These are phyloP conservation scores for Drosophila seguyi DNA, from an alignment of 1,140 invertebrate species.

Conservation along the genomic window DNA sequence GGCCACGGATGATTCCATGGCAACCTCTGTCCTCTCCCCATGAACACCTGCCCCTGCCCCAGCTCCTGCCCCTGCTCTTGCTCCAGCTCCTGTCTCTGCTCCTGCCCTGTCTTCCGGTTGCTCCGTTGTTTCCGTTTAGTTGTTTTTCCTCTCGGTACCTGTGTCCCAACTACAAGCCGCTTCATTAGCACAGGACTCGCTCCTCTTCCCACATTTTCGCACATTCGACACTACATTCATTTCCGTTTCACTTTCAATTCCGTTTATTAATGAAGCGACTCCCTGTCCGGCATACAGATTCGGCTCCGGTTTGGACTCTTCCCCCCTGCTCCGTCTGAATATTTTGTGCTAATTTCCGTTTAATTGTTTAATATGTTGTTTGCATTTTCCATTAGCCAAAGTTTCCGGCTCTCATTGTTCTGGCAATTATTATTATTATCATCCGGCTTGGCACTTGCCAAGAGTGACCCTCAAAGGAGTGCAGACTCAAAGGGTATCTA, in stretches of 20 bases:
- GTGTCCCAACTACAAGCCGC: conserved; percentile 18
- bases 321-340: conserved; percentile 26
- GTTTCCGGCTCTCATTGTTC: conserved; percentile 67
- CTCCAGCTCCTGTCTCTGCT: background rate
- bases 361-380: conserved; percentile 83
- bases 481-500: conserved; percentile 14
- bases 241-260: conserved; percentile 66
- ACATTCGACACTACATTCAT: conserved; percentile 63
- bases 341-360: conserved; percentile 82
- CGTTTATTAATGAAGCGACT: conserved; percentile 68
- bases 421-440: conserved; percentile 74
- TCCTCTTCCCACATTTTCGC: conserved; percentile 36
- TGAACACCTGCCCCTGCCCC: background rate
- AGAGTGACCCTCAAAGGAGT: background rate
- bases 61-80: background rate
- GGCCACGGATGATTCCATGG: conserved; percentile 10
- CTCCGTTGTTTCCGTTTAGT: conserved; percentile 62
- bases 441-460: conserved; percentile 12
- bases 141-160: conserved; percentile 58
- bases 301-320: background rate
- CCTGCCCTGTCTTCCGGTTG: conserved; percentile 32
- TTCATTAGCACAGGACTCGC: conserved; percentile 58
- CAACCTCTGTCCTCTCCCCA: background rate
- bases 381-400: conserved; percentile 75
- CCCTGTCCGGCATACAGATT: conserved; percentile 8